These are phyloP conservation scores for Rachycentron canadum DNA, from an alignment of 2,797 vertebrate species.

Conservation along the genomic window DNA sequence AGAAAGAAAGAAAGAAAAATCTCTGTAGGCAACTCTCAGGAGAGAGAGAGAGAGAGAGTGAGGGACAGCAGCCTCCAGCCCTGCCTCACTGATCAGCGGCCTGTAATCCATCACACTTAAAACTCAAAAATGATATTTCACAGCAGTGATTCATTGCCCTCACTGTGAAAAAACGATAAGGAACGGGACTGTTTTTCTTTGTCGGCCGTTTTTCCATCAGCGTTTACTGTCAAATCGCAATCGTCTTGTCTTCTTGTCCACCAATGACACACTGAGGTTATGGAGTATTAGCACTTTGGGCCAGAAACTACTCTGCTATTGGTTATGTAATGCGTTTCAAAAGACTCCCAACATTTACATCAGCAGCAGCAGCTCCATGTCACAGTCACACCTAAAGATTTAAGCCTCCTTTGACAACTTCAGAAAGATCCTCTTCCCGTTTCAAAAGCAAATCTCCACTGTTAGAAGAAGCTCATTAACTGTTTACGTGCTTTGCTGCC, in stretches of 20 bases:
- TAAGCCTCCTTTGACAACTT: conserved; percentile 51
- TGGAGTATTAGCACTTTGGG: conserved; percentile 38
- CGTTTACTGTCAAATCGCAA: conserved; percentile 54
- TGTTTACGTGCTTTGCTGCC: not conserved
- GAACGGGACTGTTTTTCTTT: conserved; percentile 27
- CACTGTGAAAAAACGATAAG: conserved; percentile 33
- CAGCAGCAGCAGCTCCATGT: conserved; percentile 37
- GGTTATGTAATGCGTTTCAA: conserved; percentile 56
- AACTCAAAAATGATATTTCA: conserved; percentile 69
- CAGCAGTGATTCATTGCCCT: conserved; percentile 59
- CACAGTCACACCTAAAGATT: conserved; percentile 43
- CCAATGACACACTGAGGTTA: conserved; percentile 52
- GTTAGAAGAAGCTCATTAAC: not conserved
- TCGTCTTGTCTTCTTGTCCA: conserved; percentile 19
- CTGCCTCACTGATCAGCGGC: conserved; percentile 63
- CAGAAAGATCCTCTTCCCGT: not conserved
- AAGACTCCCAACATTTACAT: conserved; percentile 43
- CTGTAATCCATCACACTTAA: conserved; percentile 79
- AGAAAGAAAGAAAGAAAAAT: too few relatives aligned
- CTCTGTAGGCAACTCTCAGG: conserved; percentile 48
- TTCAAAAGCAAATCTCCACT: not conserved
- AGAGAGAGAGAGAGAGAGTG: conserved; percentile 28
- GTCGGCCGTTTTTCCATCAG: conserved; percentile 17
- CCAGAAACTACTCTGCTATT: conserved; percentile 29
- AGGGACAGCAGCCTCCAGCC: conserved; percentile 46